Percentiles rank a stretch among this genome's conserved stretches.
These are phyloP conservation scores for Fragum whitleyi DNA, from an alignment of 2,888 invertebrate species.

Conservation along the genomic window DNA sequence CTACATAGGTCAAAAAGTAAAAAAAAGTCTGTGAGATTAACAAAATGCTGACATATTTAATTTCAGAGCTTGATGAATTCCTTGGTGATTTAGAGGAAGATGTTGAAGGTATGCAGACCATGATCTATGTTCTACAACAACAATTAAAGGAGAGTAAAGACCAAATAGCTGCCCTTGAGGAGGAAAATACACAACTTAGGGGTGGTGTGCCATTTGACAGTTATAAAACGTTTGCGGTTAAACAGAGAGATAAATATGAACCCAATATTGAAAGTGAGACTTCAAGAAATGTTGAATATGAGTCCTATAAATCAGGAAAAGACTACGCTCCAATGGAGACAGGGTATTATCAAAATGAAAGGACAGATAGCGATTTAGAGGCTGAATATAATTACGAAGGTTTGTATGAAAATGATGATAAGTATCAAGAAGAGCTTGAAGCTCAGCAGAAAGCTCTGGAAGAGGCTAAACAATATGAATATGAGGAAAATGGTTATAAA, in stretches of 20 bases:
- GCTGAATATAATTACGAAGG: constrained; percentile 62
- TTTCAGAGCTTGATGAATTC: constrained; percentile 96
- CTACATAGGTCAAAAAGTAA: too few species aligned
- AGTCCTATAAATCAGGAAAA: constrained; percentile 32
- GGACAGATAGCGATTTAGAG: constrained; percentile 60
- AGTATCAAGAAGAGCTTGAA: constrained; percentile 56
- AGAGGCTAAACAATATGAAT: constrained; percentile 39
- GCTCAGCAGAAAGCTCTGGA: constrained; percentile 26
- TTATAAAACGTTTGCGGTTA: constrained; percentile 34
- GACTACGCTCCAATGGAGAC: constrained; percentile 60
- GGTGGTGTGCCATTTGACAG: constrained; percentile 29
- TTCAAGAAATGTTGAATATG: constrained; percentile 31
- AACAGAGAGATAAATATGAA: constrained; percentile 48
- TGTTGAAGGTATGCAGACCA: constrained; percentile 99
- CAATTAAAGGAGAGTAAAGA: constrained; percentile 94
- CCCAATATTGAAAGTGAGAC: constrained; percentile 38
- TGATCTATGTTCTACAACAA: constrained; percentile 96
- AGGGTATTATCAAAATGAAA: constrained; percentile 48
- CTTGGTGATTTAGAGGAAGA: constrained; percentile 98
- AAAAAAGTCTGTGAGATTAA: too few species aligned
- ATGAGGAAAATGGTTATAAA: constrained; percentile 50
- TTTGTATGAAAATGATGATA: constrained; percentile 61
- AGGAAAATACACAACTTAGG: constrained; percentile 85
- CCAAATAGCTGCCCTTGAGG: constrained; percentile 88
- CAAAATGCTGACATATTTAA: too few species aligned